Conservation (phyloP, 2,113 vertebrate genomes). For the Pantherophis guttatus region DNA sequence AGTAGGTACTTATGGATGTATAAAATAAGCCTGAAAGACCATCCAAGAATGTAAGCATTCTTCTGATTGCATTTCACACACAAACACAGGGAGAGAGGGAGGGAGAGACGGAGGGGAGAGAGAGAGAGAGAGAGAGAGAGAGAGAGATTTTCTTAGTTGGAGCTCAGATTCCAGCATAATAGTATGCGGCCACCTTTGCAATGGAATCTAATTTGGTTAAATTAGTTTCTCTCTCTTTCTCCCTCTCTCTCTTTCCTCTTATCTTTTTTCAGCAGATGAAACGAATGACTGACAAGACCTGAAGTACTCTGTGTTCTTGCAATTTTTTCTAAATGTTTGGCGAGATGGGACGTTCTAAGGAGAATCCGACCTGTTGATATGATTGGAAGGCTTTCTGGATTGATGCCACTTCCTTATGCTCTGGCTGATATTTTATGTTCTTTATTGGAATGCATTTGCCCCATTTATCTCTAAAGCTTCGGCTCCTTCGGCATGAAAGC, state of each 20-base stretch:
- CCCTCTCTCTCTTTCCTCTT: neutral
- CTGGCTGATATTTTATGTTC: neutral
- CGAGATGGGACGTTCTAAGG: neutral
- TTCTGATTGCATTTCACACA: neutral
- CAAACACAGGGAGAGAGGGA: no score
- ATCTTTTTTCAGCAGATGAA: neutral
- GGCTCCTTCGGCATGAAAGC: neutral
- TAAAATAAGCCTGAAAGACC: neutral
- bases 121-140: no score
- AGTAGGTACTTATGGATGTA: neutral
- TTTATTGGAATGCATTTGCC: conserved; percentile 8
- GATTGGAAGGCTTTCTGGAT: neutral
- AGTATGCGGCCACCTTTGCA: neutral
- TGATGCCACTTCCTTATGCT: neutral
- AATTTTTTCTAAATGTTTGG: neutral
- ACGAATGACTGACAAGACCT: neutral
- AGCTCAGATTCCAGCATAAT: neutral
- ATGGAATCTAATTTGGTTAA: conserved; percentile 9
- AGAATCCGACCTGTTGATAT: neutral
- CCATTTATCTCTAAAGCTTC: neutral
- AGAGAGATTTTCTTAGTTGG: neutral
- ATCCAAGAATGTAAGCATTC: neutral
- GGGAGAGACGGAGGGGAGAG: no score
- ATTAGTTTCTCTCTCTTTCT: neutral
- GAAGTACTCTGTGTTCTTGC: neutral